phyloP scores from a whole-genome alignment of 2,113 vertebrate species.

The Dipodomys merriami region DNA sequence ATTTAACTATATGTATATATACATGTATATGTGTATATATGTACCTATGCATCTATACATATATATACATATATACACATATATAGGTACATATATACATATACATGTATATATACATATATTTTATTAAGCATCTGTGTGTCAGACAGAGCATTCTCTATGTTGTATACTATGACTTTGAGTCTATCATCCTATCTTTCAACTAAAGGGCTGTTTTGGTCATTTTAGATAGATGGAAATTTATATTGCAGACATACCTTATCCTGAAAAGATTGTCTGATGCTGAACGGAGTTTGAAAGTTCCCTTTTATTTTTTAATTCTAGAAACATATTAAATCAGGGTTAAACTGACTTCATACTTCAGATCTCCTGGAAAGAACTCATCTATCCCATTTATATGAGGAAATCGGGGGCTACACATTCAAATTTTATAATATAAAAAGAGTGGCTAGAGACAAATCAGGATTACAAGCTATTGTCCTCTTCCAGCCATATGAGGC shows the following conservation, averaged over 20 bases:
- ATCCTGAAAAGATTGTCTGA: slow-evolving; percentile 19
- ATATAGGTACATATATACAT: neutral
- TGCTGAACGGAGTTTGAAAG: slow-evolving; percentile 30
- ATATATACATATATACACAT: neutral
- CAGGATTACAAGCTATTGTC: neutral
- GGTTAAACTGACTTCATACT: neutral
- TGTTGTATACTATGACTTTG: neutral
- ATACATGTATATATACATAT: neutral
- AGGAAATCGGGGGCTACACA: neutral
- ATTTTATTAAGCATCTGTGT: neutral
- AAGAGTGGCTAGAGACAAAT: neutral
- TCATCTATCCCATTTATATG: neutral
- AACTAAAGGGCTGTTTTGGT: slow-evolving; percentile 2
- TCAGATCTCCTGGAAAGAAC: slow-evolving; percentile 45
- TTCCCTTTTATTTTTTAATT: slow-evolving; percentile 50
- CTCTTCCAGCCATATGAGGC: neutral
- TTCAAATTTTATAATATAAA: neutral
- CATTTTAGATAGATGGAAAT: slow-evolving; percentile 56
- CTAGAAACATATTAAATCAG: slow-evolving; percentile 34
- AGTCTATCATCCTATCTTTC: neutral
- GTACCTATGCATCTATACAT: neutral
- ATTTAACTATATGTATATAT: neutral
- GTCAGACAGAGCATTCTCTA: neutral
- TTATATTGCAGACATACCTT: slow-evolving; percentile 44
- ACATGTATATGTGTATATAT: neutral